Conservation (phyloP, 2,888 invertebrate genomes). For the Biston stratarius region DNA sequence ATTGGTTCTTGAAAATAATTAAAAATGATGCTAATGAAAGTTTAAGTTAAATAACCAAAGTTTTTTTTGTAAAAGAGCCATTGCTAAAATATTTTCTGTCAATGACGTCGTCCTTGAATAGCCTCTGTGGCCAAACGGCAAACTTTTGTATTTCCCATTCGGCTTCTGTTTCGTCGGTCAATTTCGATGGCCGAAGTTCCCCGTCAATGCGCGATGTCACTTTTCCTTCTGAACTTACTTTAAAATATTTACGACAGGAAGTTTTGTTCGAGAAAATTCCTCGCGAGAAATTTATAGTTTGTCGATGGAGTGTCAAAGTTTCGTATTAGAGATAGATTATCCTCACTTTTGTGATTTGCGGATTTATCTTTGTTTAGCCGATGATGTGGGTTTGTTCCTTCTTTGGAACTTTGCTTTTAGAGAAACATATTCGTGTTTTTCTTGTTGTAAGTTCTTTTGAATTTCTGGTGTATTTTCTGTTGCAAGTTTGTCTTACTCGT, state of each 20-base stretch:
- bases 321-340: constrained; percentile 54
- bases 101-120: neutral
- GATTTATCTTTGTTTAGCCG: constrained; percentile 39
- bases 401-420: constrained; percentile 27
- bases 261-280: constrained; percentile 73
- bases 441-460: constrained; percentile 20
- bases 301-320: constrained; percentile 71
- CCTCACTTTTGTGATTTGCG: constrained; percentile 44
- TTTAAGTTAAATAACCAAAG: no score
- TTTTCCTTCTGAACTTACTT: constrained; percentile 79
- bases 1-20: no score
- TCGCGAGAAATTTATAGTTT: constrained; percentile 75
- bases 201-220: constrained; percentile 80
- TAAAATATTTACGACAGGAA: constrained; percentile 84
- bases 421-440: constrained; percentile 19
- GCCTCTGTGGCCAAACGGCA: constrained; percentile 49
- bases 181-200: constrained; percentile 66
- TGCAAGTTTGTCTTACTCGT: constrained; percentile 1
- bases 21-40: no score
- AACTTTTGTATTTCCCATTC: constrained; percentile 82
- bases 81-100: neutral
- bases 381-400: constrained; percentile 31
- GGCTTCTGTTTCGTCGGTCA: constrained; percentile 73
- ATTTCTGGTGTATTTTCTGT: constrained; percentile 4
- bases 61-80: neutral